A percentile compares a stretch with the other conserved stretches of the same genome.
Evolutionary conservation across 2,797 vertebrate genomes (phyloP).

Genomic region (Crax fasciolata): DNA sequence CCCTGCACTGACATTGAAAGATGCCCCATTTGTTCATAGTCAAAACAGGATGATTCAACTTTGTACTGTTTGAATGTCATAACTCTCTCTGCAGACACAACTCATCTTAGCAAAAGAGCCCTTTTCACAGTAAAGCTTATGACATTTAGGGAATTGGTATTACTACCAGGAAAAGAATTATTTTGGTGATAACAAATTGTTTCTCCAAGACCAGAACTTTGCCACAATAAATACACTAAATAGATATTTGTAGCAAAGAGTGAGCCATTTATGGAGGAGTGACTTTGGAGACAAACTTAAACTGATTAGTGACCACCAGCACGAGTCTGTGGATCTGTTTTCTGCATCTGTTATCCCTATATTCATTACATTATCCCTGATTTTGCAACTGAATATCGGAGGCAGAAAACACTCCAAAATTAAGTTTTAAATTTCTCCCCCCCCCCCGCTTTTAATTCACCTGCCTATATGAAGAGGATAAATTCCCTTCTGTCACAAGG

Average conservation of each 20-base stretch:
- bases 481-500: background rate
- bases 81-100: slow-evolving; percentile 31
- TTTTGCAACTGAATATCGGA: background rate
- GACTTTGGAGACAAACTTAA: background rate
- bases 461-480: background rate
- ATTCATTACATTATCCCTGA: slow-evolving; percentile 11
- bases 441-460: background rate
- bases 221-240: background rate
- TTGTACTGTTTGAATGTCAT: slow-evolving; percentile 5
- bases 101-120: slow-evolving; percentile 2
- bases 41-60: slow-evolving; percentile 60
- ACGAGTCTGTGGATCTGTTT: background rate
- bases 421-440: background rate
- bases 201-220: background rate
- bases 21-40: slow-evolving; percentile 11
- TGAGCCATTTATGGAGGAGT: background rate
- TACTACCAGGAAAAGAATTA: background rate
- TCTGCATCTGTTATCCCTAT: background rate
- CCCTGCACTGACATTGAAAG: slow-evolving; percentile 41
- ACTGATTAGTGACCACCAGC: background rate
- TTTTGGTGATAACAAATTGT: background rate
- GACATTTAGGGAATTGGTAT: background rate
- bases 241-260: background rate
- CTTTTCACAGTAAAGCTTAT: slow-evolving; percentile 8
- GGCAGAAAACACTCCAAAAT: background rate